Percentiles rank a stretch among this genome's conserved stretches.
Evolutionary conservation across 2,797 vertebrate species (phyloP).

Genomic region (Alauda arvensis): DNA sequence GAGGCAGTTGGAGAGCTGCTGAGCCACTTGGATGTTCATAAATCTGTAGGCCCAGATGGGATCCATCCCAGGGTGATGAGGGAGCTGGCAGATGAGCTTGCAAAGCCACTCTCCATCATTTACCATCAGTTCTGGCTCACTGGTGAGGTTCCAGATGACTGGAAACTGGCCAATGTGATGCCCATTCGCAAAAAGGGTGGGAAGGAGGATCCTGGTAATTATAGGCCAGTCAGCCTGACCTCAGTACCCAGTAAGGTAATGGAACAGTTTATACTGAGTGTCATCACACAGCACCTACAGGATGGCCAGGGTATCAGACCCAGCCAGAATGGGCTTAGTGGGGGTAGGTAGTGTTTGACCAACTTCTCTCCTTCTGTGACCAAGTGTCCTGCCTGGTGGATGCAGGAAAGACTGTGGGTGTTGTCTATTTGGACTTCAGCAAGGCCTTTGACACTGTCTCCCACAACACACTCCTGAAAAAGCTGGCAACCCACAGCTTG

Average conservation of each 20-base stretch:
- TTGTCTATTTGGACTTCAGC: background rate
- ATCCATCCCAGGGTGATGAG: background rate
- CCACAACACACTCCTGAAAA: background rate
- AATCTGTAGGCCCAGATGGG: background rate
- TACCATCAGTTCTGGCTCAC: background rate
- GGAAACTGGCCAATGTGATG: background rate
- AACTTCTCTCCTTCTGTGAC: background rate
- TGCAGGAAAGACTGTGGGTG: background rate
- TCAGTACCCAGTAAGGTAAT: background rate
- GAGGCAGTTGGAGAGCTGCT: background rate
- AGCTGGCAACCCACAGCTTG: background rate
- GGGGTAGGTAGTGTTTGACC: background rate
- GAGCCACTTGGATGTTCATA: background rate
- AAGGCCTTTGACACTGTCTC: background rate
- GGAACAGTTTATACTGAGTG: background rate
- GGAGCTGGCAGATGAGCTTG: background rate
- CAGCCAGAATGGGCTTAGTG: background rate
- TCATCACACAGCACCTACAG: background rate
- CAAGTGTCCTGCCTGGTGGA: fast-evolving
- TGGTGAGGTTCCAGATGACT: background rate
- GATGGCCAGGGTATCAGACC: background rate
- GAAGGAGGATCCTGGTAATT: background rate
- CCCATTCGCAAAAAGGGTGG: background rate
- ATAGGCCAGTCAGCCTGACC: background rate
- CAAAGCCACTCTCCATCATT: fast-evolving